Base-by-base conservation (phyloP, 1,140 invertebrate genomes). In the Ceratosolen solmsi region DNA sequence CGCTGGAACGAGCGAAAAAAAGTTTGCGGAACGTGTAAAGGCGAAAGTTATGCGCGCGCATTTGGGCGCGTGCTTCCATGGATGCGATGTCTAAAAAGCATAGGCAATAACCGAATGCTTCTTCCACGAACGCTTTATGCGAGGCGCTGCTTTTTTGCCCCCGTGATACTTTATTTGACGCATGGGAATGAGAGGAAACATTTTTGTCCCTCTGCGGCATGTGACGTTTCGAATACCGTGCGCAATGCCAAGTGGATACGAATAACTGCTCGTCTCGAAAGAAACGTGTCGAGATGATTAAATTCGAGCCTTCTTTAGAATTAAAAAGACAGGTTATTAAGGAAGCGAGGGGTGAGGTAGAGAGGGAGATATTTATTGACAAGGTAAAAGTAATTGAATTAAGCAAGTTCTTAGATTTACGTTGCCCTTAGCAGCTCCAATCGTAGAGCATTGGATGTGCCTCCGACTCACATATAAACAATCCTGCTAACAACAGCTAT, bases 1-100 rank as follows among this genome's bases (percentile, higher is more conserved):
- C 83, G 81, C 22, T 54, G 56, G 74, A 85, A 73, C 63, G 81
- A 76, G 78, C 22, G 73, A 76, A 76, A 63, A 54, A 84, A 80
- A 76, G 71, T 73, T 65, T 30, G 71, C 58, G 72, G 51, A 68
- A 49, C 60, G 65, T 7, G n/a, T 25, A 38, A 71, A 33, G 60
- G 49, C 49, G 51, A 11, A 49, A 30, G 46, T 36, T 15, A 27
- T 49, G 73, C 54, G n/a, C 22, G 54, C 22, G 73, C 22, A 30
- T n/a, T 17, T 36, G 60, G 11, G 60, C 25, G 30, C 60, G 60
- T 36, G 30, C 27, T 25, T 63, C n/a, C 8, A 25, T 33, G 58
- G 8, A 25, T 1, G 27, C 4, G 30, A 38, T 20, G 33, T n/a
- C 33, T 68, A 38, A 68, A 68, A 68, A 68, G 33, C 33, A 33